Evolutionary conservation across 2,113 vertebrate species (phyloP).

Genomic region (Gobio gobio): DNA sequence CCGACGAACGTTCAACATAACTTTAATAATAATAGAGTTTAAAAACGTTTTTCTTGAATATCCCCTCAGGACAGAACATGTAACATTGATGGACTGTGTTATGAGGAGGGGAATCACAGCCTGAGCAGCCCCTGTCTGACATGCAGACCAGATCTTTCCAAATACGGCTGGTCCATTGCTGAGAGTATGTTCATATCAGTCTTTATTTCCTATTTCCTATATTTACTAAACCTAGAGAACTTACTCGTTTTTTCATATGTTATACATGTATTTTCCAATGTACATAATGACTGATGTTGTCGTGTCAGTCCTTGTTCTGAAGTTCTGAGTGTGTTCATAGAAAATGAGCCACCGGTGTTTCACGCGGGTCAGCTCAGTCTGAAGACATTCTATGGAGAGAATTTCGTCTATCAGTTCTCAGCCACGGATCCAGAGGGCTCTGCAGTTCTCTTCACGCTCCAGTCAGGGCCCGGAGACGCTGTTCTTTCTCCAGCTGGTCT

Average conservation of each 20-base stretch:
- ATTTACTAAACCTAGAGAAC: not conserved
- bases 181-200: slow-evolving; percentile 76
- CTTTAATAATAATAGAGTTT: not conserved
- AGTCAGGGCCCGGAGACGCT: slow-evolving; percentile 80
- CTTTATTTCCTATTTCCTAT: not conserved
- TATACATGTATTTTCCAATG: not conserved
- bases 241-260: not conserved
- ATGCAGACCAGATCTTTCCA: slow-evolving; percentile 84
- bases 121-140: slow-evolving; percentile 82
- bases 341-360: slow-evolving; percentile 82
- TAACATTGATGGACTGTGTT: slow-evolving; percentile 84
- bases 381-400: slow-evolving; percentile 82
- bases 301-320: no score
- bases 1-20: no score
- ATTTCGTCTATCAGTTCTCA: slow-evolving; percentile 82
- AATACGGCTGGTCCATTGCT: slow-evolving; percentile 82
- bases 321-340: slow-evolving; percentile 67
- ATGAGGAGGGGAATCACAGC: slow-evolving; percentile 79
- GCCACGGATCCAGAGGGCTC: slow-evolving; percentile 88
- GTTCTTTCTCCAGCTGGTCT: slow-evolving; percentile 83
- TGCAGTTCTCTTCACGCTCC: slow-evolving; percentile 77
- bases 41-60: not conserved
- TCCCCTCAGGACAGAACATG: slow-evolving; percentile 84
- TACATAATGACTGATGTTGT: not conserved
- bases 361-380: slow-evolving; percentile 71